Evolutionary conservation across 2,888 invertebrate genomes (phyloP), one percentile per base, ranked within the genome.

Genomic region (Flexamia atlantica): DNA sequence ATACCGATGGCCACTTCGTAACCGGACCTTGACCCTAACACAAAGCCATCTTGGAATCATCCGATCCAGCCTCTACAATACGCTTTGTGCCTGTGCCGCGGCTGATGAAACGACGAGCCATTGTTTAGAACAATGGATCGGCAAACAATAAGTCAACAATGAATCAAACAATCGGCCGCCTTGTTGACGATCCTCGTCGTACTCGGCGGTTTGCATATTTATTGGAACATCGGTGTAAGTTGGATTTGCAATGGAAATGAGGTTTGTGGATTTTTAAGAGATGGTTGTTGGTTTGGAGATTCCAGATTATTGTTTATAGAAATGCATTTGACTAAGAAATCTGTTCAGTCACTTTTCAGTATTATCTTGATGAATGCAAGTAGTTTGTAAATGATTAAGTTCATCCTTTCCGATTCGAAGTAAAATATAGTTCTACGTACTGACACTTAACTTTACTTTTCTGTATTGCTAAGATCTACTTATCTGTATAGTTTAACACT

Each of bases 101-200:
- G 42, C 72, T 72, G 72, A 72, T 72, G 72, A 36, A 32, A 72
- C 72, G 10, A 4, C 30, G 72, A 17, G 68, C 4, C 40, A 72
- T 72, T 72, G 72, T 72, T 40, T 20, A n/a, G 20, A 72, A 72
- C 72, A 72, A 72, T 72, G 72, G 40, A 40, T 36, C 72, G 14
- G 9, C 72, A 72, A 72, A 72, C 72, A 72, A 68, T 68, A 57
- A 20, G 20, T 57, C 57, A 68, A 68, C 72, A 72, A 72, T 72
- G 30, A 10, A 30, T 64, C 64, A 72, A 72, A 72, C 72, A 72
- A 72, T 40, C 72, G 32, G 20, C 42, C 72, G 42, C 40, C 64
- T 64, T 64, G 64, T 64, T 64, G 64, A 53, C 23, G 53, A 28
- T 57, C 57, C 64, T 25, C 30, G 64, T 64, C 64, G 14, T 53